Evolutionary conservation across 2,888 invertebrate genomes (phyloP).

Genomic region (Noctua comes): DNA sequence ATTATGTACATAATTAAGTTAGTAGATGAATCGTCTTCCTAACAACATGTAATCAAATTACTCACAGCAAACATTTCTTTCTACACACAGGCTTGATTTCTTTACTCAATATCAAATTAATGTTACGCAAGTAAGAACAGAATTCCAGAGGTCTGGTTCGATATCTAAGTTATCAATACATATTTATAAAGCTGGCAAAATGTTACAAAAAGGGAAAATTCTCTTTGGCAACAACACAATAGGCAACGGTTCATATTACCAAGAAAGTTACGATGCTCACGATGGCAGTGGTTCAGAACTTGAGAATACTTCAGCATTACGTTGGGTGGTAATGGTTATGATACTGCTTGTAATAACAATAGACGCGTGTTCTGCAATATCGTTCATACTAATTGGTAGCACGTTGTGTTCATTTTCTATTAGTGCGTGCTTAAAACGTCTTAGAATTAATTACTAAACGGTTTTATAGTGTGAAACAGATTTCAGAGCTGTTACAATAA

Average conservation of each 20-base stretch:
- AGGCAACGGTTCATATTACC: constrained; percentile 34
- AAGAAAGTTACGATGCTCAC: constrained; percentile 44
- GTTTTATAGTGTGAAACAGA: constrained; percentile 35
- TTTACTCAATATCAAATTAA: constrained; percentile 19
- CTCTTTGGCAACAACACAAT: constrained; percentile 48
- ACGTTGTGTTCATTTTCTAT: constrained; percentile 39
- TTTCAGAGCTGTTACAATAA: constrained; percentile 21
- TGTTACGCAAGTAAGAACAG: constrained; percentile 28
- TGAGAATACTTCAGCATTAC: constrained; percentile 42
- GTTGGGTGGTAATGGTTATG: constrained; percentile 26
- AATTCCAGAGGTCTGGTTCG: constrained; percentile 11
- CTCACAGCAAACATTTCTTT: constrained; percentile 12
- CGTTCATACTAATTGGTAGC: constrained; percentile 42
- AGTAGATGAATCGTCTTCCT: neutral
- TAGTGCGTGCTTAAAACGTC: constrained; percentile 12
- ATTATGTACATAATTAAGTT: neutral
- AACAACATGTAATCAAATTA: constrained; percentile 14
- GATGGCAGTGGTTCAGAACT: constrained; percentile 38
- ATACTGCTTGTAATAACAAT: constrained; percentile 48
- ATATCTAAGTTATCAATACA: constrained; percentile 23
- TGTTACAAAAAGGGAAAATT: constrained; percentile 39
- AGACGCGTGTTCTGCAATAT: constrained; percentile 36
- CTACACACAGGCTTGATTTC: neutral
- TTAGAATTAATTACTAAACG: constrained; percentile 23
- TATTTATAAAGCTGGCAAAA: constrained; percentile 41